Evolutionary conservation across 2,113 vertebrate species (phyloP), one percentile per base, ranked within the genome.

Genomic region (Gobiocypris rarus): DNA sequence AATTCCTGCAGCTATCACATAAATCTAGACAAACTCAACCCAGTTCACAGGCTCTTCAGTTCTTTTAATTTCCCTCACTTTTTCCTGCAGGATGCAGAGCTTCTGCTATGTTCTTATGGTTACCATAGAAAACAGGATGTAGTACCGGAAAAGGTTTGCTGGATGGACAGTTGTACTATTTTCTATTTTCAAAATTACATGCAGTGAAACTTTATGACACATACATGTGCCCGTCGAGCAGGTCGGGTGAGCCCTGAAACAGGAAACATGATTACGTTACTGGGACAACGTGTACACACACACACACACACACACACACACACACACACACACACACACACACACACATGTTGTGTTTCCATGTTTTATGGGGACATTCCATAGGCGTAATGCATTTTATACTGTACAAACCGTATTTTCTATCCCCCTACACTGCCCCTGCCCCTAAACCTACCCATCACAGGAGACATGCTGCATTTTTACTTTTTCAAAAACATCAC

Each of bases 211-310:
- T 75, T 83, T 83, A 52, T 56, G 71, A 81, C 83, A 69, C 24
- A 58, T 61, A 24, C 45, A 22, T 83, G 65, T 28, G 63, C 70
- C 83, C 1, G 41, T 54, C 34, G 0, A 34, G 77, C 83, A 82
- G 54, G 74, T 75, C 84, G 59, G 75, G 69, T 81, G 59, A 86
- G 83, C 85, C 86, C 79, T 59, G 19, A 65, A 86, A 86, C 73
- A 80, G 54, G 84, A 89, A 86, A 87, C 82, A 83, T 82, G 86
- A 89, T 81, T 87, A 80, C 80, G 88, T 83, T 87, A 81, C 75
- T n/a, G 14, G 73, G 48, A 73, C 43, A 67, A 58, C 7, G 9
- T 24, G 14, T 8, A n/a, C 15, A 5, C 58, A 22, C 56, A 41
- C 74, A 67, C 26, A 31, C 61, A 22, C 65, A 38, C 74, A 56